Evolutionary conservation across 2,797 vertebrate species (phyloP).

Genomic region (Xenentodon cancila): DNA sequence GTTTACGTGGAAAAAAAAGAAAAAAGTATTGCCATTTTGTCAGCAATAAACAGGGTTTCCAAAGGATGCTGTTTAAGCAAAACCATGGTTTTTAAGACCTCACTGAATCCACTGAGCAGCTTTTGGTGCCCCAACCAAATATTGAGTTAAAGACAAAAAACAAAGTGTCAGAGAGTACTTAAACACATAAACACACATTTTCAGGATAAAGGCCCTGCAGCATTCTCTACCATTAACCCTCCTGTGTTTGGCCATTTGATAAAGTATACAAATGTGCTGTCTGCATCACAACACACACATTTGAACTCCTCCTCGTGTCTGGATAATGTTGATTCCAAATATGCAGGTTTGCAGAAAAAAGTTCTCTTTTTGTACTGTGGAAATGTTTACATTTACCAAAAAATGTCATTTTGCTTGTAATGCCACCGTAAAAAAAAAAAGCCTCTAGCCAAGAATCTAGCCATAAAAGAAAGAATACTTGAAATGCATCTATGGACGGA

Average conservation of each 20-base stretch:
- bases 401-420: no score
- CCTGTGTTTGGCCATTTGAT: not conserved
- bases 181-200: not conserved
- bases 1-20: not conserved
- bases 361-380: no score
- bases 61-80: slow-evolving; percentile 1
- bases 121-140: not conserved
- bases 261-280: not conserved
- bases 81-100: not conserved
- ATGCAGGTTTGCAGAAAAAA: no score
- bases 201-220: not conserved
- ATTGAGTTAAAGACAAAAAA: not conserved
- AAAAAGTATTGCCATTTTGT: not conserved
- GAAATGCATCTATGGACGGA: not conserved
- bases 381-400: no score
- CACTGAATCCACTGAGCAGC: not conserved
- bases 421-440: not conserved
- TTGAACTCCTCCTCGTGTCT: not conserved
- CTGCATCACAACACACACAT: not conserved
- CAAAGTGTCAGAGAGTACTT: not conserved
- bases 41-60: not conserved
- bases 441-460: not conserved
- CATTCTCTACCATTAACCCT: not conserved
- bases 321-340: no score
- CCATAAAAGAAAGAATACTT: not conserved